Percentiles rank a stretch among this genome's conserved stretches.
Evolutionary conservation across 2,888 invertebrate species (phyloP).

Genomic region (Hofmannophila pseudospretella): DNA sequence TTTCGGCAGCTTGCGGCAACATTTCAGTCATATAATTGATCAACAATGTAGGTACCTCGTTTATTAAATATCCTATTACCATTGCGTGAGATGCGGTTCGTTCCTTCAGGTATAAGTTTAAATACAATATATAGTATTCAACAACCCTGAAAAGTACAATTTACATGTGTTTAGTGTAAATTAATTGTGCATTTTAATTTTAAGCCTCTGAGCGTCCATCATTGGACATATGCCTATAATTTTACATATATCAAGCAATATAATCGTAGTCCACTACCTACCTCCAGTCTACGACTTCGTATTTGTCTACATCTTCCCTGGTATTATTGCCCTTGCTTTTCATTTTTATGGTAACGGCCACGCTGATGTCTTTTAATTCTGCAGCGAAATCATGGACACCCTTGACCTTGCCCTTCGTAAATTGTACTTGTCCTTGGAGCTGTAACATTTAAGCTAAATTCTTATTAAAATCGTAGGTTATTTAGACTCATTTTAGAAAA

Average conservation of each 20-base stretch:
- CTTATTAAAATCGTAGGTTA: too few species aligned
- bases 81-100: constrained; percentile 19
- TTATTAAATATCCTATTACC: constrained; percentile 30
- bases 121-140: constrained; percentile 15
- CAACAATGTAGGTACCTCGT: constrained; percentile 31
- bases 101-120: not conserved
- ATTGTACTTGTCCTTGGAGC: not conserved
- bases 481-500: too few species aligned
- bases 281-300: constrained; percentile 36
- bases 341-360: constrained; percentile 25
- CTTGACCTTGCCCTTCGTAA: not conserved
- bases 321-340: constrained; percentile 1
- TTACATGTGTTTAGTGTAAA: too few species aligned
- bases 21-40: not conserved
- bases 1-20: not conserved
- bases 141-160: constrained; percentile 20
- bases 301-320: constrained; percentile 2
- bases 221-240: too few species aligned
- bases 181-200: too few species aligned
- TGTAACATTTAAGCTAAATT: not conserved
- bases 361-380: constrained; percentile 38
- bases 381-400: constrained; percentile 28
- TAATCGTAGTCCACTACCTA: too few species aligned
- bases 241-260: too few species aligned
- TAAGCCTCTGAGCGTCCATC: too few species aligned